Conservation (phyloP, 1,140 invertebrate genomes). For the Panagrolaimus sp. region DNA sequence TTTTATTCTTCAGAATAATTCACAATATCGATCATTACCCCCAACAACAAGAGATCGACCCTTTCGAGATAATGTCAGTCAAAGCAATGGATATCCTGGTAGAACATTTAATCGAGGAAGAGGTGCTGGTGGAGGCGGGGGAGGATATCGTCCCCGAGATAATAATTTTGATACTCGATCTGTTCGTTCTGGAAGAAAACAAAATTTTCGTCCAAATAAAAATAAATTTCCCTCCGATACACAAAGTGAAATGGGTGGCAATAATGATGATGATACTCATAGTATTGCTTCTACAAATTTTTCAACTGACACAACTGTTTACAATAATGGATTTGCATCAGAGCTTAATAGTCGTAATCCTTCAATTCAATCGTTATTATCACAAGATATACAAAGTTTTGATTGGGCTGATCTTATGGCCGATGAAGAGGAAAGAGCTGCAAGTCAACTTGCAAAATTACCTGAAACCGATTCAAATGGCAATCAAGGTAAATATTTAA, state of each 20-base stretch:
- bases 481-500: no score
- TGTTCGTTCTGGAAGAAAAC: not conserved
- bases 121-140: no score
- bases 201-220: constrained; percentile 8
- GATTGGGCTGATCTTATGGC: constrained; percentile 14
- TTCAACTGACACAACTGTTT: not conserved
- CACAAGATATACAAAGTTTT: constrained; percentile 6
- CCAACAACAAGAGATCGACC: no score
- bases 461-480: no score
- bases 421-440: not conserved
- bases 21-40: no score
- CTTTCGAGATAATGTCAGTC: no score
- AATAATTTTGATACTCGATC: constrained; percentile 8
- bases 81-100: no score
- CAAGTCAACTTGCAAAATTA: no score
- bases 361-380: constrained; percentile 9
- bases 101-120: no score
- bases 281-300: constrained; percentile 5
- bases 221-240: not conserved
- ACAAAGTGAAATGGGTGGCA: constrained; percentile 10
- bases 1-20: no score
- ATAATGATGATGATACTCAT: constrained; percentile 1
- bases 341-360: constrained; percentile 7
- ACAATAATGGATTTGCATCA: constrained; percentile 11
- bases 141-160: not conserved